A percentile compares a stretch with the other conserved stretches of the same genome.
Conservation (phyloP, 2,888 invertebrate genomes). For the Lasioglossum malachurum region DNA sequence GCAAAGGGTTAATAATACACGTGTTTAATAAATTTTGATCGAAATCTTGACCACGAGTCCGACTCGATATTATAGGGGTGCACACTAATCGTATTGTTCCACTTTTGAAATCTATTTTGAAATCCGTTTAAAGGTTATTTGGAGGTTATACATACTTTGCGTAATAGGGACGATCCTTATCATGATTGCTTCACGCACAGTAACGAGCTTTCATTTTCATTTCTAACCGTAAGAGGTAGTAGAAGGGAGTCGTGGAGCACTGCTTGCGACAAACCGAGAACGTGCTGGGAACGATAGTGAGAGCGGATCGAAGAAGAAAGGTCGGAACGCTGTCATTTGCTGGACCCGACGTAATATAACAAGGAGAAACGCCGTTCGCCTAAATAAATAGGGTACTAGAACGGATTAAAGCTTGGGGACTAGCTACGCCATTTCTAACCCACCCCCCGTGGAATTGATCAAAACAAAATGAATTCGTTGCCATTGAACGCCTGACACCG, state of each 20-base stretch:
- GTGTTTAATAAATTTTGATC: too few relatives aligned
- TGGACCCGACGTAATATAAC: not conserved
- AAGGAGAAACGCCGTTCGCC: not conserved
- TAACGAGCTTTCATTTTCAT: not conserved
- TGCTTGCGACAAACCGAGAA: not conserved
- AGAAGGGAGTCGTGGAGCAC: not conserved
- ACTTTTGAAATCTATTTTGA: too few relatives aligned
- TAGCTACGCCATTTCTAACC: not conserved
- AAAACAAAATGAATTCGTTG: constrained; percentile 7
- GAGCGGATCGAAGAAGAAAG: not conserved
- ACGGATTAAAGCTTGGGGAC: not conserved
- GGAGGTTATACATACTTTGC: too few relatives aligned
- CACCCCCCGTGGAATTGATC: not conserved
- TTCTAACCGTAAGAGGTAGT: not conserved
- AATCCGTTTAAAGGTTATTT: too few relatives aligned
- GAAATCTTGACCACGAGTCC: too few relatives aligned
- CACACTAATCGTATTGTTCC: too few relatives aligned
- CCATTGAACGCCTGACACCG: constrained; percentile 1
- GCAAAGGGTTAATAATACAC: too few relatives aligned
- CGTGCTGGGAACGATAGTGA: not conserved
- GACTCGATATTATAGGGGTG: too few relatives aligned
- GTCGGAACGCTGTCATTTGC: not conserved
- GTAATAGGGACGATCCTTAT: too few relatives aligned
- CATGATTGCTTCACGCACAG: not conserved
- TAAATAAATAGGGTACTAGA: not conserved